Conservation (phyloP, 2,113 vertebrate genomes). For the Loxodonta africana region DNA sequence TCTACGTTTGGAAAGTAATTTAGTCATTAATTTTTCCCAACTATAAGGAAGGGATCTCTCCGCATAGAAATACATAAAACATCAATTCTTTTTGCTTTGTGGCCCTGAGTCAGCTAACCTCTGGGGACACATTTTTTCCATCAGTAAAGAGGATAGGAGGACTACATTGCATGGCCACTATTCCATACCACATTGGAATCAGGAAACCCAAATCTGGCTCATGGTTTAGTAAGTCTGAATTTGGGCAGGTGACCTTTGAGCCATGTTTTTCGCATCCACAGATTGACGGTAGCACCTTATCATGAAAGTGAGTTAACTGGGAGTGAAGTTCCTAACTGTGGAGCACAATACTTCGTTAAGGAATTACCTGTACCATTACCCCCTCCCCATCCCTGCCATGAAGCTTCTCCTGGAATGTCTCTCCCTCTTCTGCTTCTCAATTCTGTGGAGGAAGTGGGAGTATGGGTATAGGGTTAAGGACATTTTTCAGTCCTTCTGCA, state of each 20-base stretch:
- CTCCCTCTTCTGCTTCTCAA: not conserved
- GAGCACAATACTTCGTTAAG: not conserved
- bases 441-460: not conserved
- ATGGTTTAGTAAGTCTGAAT: not conserved
- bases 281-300: not conserved
- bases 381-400: not conserved
- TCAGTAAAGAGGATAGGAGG: not conserved
- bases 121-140: not conserved
- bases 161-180: not conserved
- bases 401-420: not conserved
- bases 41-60: constrained; percentile 4
- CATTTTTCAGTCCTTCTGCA: not conserved
- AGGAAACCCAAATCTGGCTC: constrained; percentile 8
- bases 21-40: constrained; percentile 41
- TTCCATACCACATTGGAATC: not conserved
- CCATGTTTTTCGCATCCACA: not conserved
- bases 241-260: not conserved
- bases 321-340: not conserved
- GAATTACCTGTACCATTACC: too few relatives aligned
- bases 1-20: constrained; percentile 31
- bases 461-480: not conserved
- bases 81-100: not conserved
- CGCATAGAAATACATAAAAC: not conserved
- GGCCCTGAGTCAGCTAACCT: not conserved
- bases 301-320: not conserved